These are phyloP conservation scores for Clytia hemisphaerica DNA, from an alignment of 30 jellyfish, hydroid and myxozoan species.

Conservation along the genomic window DNA sequence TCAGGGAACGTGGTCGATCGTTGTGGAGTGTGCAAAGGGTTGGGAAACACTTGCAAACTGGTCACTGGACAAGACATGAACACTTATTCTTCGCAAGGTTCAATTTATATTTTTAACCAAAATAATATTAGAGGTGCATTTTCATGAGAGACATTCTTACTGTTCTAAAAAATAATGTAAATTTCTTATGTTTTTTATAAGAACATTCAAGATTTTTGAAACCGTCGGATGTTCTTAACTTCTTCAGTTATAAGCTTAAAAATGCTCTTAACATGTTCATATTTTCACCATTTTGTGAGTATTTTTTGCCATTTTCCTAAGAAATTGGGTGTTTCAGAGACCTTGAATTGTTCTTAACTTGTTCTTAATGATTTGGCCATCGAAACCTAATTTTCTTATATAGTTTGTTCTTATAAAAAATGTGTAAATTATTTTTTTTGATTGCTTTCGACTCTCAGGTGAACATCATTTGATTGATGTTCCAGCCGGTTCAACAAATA, in stretches of 20 bases:
- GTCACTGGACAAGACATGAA: constrained; percentile 31
- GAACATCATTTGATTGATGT: constrained; percentile 21
- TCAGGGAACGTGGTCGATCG: constrained; percentile 71
- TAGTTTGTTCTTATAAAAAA: background rate
- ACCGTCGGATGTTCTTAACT: too few relatives aligned
- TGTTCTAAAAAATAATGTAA: background rate
- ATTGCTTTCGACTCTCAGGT: too few relatives aligned
- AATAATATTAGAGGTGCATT: background rate
- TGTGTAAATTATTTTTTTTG: background rate
- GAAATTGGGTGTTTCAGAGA: too few relatives aligned
- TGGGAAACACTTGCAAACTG: constrained; percentile 56
- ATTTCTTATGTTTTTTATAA: too few relatives aligned
- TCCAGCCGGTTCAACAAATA: constrained; percentile 49
- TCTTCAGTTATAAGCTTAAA: too few relatives aligned
- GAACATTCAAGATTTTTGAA: too few relatives aligned
- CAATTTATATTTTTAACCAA: background rate
- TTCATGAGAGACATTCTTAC: background rate
- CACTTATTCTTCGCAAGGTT: constrained; percentile 28
- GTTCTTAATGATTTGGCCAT: too few relatives aligned
- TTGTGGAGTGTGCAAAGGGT: constrained; percentile 79
- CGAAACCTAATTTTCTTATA: too few relatives aligned
- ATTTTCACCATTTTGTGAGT: too few relatives aligned
- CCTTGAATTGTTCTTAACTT: too few relatives aligned
- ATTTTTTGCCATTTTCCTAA: too few relatives aligned
- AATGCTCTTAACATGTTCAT: background rate